Percentiles rank a stretch among this genome's conserved stretches.
These are phyloP conservation scores for Helicoverpa assulta DNA, from an alignment of 2,888 invertebrate genomes.

Conservation along the genomic window DNA sequence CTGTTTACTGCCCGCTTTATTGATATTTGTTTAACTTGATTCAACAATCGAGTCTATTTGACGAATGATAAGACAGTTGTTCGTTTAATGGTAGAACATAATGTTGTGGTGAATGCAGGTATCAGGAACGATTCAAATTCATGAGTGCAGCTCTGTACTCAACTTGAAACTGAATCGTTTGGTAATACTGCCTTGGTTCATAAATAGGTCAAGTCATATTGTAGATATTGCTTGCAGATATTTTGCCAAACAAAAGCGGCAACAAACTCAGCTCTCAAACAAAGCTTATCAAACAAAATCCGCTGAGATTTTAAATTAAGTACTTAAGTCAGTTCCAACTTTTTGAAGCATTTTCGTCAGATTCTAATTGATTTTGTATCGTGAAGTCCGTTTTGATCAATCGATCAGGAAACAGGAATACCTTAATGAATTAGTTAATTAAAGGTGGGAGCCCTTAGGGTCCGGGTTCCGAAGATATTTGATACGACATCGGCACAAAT, in stretches of 20 bases:
- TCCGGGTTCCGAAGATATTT: conserved; percentile 15
- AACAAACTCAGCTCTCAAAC: no score
- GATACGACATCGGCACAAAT: conserved; percentile 16
- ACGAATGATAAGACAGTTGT: background rate
- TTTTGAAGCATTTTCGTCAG: background rate
- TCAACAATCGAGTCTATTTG: background rate
- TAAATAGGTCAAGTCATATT: no score
- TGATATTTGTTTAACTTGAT: conserved; percentile 22
- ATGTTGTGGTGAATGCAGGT: no score
- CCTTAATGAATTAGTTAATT: conserved; percentile 46
- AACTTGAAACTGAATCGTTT: no score
- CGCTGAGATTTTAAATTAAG: no score
- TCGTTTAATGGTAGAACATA: no score
- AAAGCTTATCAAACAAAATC: no score
- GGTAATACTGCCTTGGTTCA: no score
- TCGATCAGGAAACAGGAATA: conserved; percentile 21
- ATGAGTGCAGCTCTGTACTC: no score
- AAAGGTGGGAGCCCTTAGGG: conserved; percentile 16
- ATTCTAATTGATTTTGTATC: conserved; percentile 3
- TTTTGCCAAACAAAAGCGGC: no score
- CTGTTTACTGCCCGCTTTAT: conserved; percentile 10
- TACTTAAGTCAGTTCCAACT: background rate
- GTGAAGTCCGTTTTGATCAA: conserved; percentile 17
- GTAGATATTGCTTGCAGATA: no score
- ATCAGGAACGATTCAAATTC: no score